Evolutionary conservation across 2,888 invertebrate species (phyloP), one percentile per base, ranked within the genome.

Genomic region (Lydus trimaculatus): DNA sequence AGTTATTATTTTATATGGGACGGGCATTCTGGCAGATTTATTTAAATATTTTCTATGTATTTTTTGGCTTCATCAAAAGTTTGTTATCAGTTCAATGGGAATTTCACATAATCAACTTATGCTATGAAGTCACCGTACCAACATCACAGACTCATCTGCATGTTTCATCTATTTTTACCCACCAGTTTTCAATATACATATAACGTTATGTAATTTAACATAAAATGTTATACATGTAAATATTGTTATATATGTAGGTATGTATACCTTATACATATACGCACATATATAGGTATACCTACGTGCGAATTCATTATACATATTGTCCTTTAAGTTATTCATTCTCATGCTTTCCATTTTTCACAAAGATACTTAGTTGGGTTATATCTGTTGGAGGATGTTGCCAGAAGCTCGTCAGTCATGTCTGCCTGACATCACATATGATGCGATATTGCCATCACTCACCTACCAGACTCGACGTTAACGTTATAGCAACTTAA

Each of bases 311-410:
- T 58, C 69, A 63, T 69, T 73, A 72, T 73, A 76, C 73, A 76
- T 75, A 75, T 74, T 72, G 74, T 75, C 69, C 69, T 68, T 71
- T 78, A 78, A 77, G 76, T 78, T 79, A 79, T 79, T 78, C 78
- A 75, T 67, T 72, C 76, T 76, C 79, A 78, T 78, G 77, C 73
- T 76, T 77, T 77, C 75, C 77, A 79, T 77, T 79, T 79, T 78
- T 79, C 78, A 76, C 72, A 67, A 73, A 66, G 73, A 75, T 75
- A 71, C 74, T 76, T 73, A 66, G 61, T 48, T 39, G 52, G n/a
- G 52, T 66, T 72, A 72, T 78, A 77, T 77, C 77, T 74, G 64
- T 65, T 60, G 65, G 66, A 67, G 76, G 72, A 72, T 75, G 77
- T 77, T 75, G 73, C 66, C 65, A 48, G 48, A 65, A 65, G 73